These are phyloP conservation scores for Urosaurus nigricauda DNA, from an alignment of 2,797 vertebrate genomes.

Conservation along the genomic window DNA sequence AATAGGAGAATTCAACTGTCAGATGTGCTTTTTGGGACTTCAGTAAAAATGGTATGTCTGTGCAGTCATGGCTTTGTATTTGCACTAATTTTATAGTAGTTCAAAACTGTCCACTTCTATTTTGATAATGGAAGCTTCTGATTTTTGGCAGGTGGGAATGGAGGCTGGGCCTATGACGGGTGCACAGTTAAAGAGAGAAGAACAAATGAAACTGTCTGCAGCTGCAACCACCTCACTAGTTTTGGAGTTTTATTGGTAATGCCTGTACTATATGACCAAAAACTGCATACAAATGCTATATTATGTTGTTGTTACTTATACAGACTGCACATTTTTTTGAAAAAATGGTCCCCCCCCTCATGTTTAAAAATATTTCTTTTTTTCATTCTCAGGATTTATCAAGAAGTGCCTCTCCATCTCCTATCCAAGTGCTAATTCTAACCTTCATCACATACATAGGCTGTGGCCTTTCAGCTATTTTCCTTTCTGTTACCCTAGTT, in stretches of 20 bases:
- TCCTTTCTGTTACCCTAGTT: slow-evolving; percentile 91
- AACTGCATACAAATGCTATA: not conserved
- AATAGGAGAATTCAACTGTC: slow-evolving; percentile 79
- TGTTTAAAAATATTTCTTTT: slow-evolving; percentile 55
- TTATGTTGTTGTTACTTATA: not conserved
- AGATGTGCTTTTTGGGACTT: slow-evolving; percentile 94
- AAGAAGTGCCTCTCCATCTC: slow-evolving; percentile 71
- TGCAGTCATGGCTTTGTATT: slow-evolving; percentile 10
- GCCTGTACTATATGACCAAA: not conserved
- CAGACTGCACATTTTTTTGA: not conserved
- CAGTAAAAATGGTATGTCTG: slow-evolving; percentile 83
- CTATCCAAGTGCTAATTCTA: slow-evolving; percentile 82
- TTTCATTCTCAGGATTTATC: slow-evolving; percentile 84
- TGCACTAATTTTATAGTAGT: not conserved
- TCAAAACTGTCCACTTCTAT: slow-evolving; percentile 22
- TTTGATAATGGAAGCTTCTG: slow-evolving; percentile 53
- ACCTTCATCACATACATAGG: slow-evolving; percentile 95
- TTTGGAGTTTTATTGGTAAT: slow-evolving; percentile 93
- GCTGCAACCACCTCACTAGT: slow-evolving; percentile 94
- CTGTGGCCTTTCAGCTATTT: slow-evolving; percentile 92
- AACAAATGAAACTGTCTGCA: slow-evolving; percentile 85
- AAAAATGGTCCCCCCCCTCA: not conserved
- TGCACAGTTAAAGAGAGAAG: slow-evolving; percentile 84
- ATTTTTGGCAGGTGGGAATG: slow-evolving; percentile 80
- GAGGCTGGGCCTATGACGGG: slow-evolving; percentile 88